Percentiles rank a stretch among this genome's conserved stretches.
phyloP scores from a whole-genome alignment of 2,797 vertebrate species.

The Phalanger gymnotis region DNA sequence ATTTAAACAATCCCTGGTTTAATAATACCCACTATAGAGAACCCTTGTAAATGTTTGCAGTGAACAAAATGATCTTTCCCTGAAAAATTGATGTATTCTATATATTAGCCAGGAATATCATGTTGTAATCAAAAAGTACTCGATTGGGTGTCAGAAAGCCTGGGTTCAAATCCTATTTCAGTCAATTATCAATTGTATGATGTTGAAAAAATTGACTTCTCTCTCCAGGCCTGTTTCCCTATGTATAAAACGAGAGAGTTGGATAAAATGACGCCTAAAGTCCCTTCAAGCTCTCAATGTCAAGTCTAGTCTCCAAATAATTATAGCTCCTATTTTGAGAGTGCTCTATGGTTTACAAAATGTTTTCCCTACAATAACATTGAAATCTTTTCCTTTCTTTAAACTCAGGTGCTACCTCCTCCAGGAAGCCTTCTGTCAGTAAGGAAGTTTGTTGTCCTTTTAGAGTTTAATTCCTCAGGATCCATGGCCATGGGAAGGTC shows the following conservation, averaged over 20 bases:
- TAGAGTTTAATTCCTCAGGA: too few relatives aligned
- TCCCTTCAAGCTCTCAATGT: neutral
- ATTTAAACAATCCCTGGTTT: neutral
- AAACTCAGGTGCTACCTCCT: neutral
- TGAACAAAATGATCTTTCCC: constrained; percentile 8
- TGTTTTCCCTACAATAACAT: neutral
- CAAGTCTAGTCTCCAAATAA: neutral
- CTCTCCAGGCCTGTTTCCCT: neutral
- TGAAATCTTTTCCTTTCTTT: neutral
- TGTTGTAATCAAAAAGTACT: neutral
- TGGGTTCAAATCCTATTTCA: neutral
- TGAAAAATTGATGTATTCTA: constrained; percentile 29
- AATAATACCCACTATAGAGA: neutral
- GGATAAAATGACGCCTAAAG: neutral
- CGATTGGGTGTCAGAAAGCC: neutral
- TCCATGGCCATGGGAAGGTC: too few relatives aligned
- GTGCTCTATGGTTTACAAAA: neutral
- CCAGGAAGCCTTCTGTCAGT: too few relatives aligned
- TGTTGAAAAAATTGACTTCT: neutral
- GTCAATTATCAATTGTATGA: neutral
- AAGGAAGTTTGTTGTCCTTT: too few relatives aligned
- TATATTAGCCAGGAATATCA: neutral
- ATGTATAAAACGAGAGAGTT: neutral
- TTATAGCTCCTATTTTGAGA: neutral
- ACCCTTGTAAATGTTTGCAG: neutral